Conservation (phyloP, 2,797 vertebrate genomes). For the Melopsittacus undulatus region DNA sequence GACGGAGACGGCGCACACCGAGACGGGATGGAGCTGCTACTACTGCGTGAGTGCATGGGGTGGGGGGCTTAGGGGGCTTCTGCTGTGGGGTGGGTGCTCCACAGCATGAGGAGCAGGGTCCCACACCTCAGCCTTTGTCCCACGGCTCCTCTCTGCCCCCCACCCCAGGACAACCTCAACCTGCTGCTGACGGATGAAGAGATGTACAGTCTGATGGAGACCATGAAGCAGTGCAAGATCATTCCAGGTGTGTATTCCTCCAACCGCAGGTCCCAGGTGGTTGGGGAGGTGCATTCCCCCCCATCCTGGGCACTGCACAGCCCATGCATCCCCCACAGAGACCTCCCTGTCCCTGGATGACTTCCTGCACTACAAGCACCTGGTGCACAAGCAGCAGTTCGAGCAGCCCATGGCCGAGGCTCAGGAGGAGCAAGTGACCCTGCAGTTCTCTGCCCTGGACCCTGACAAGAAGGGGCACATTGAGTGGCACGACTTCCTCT, state of each 20-base stretch:
- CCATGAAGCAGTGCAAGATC: conserved; percentile 90
- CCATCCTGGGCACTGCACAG: neutral
- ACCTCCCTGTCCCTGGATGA: conserved; percentile 91
- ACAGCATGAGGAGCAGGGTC: neutral
- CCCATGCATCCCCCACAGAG: conserved; percentile 73
- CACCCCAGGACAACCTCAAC: conserved; percentile 90
- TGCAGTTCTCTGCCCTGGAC: conserved; percentile 91
- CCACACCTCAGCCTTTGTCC: neutral
- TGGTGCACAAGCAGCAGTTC: conserved; percentile 89
- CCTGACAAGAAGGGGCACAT: conserved; percentile 89
- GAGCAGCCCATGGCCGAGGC: conserved; percentile 85
- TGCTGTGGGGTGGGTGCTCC: neutral
- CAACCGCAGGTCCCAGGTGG: accelerated
- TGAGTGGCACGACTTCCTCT: conserved; percentile 94
- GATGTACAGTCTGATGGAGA: conserved; percentile 94
- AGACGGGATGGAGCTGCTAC: conserved; percentile 96
- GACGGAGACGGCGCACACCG: conserved; percentile 87
- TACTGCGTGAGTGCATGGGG: conserved; percentile 85
- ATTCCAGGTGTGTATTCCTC: conserved; percentile 83
- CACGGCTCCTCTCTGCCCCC: neutral
- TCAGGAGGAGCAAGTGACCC: conserved; percentile 87
- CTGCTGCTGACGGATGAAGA: conserved; percentile 95
- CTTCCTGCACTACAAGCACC: conserved; percentile 93
- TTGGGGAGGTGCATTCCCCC: neutral
- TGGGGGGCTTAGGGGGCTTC: neutral